Percentiles rank a stretch among this genome's conserved stretches.
Conservation (phyloP, 2,113 vertebrate species). For the Perccottus glenii region DNA sequence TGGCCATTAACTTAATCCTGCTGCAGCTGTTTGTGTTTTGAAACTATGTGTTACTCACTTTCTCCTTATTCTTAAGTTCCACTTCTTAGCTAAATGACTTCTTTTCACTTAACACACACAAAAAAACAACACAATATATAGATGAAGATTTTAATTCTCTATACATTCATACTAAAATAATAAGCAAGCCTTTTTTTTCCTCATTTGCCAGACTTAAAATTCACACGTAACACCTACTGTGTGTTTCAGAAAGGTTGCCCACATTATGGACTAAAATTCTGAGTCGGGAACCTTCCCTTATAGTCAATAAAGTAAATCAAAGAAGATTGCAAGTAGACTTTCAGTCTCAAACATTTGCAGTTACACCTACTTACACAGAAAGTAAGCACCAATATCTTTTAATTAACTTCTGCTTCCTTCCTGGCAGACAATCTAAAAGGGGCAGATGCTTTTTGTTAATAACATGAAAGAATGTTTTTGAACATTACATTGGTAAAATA, state of each 20-base stretch:
- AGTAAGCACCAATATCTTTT: too few relatives aligned
- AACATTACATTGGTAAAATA: too few relatives aligned
- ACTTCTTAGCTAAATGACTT: constrained; percentile 7
- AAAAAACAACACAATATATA: neutral
- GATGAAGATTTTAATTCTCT: neutral
- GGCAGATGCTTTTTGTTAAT: too few relatives aligned
- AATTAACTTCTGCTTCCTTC: too few relatives aligned
- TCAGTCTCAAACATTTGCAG: too few relatives aligned
- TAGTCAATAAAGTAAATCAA: too few relatives aligned
- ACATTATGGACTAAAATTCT: constrained; percentile 26
- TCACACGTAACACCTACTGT: constrained; percentile 18
- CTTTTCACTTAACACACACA: neutral
- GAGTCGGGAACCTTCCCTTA: neutral
- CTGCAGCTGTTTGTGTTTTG: constrained; percentile 42
- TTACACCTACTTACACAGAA: too few relatives aligned
- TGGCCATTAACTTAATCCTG: constrained; percentile 38
- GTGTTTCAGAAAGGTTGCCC: constrained; percentile 33
- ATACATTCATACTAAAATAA: neutral
- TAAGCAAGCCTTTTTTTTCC: neutral
- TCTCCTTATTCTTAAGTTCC: constrained; percentile 19
- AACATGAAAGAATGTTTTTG: too few relatives aligned
- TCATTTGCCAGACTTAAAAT: neutral
- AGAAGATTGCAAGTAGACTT: too few relatives aligned
- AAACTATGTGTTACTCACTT: constrained; percentile 50
- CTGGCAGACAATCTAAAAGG: too few relatives aligned